Evolutionary conservation across 1,140 invertebrate species (phyloP).

Genomic region (Listronotus bonariensis): DNA sequence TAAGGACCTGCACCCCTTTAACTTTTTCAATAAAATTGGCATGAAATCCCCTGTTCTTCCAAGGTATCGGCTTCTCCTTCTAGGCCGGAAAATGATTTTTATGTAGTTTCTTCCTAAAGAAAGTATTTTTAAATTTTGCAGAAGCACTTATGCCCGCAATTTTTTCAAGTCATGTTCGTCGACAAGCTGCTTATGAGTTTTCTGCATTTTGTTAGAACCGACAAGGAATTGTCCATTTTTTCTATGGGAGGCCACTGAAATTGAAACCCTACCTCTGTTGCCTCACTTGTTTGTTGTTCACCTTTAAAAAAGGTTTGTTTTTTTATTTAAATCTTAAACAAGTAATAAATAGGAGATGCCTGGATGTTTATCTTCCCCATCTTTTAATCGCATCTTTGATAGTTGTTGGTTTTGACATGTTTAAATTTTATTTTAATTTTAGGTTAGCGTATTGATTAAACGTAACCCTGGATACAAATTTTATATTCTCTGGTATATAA

Average conservation of each 20-base stretch:
- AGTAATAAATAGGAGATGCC: too few relatives aligned
- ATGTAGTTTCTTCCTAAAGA: constrained; percentile 89
- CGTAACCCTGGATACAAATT: constrained; percentile 10
- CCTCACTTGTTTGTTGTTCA: constrained; percentile 64
- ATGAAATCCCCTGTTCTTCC: constrained; percentile 93
- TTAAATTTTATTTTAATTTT: constrained; percentile 12
- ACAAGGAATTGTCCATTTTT: constrained; percentile 77
- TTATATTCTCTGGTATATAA: too few relatives aligned
- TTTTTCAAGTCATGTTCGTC: constrained; percentile 92
- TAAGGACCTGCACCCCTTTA: constrained; percentile 82
- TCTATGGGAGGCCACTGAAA: constrained; percentile 83
- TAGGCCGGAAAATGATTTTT: constrained; percentile 83
- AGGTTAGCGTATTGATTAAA: constrained; percentile 24
- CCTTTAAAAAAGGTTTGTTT: constrained; percentile 53
- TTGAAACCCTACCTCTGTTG: constrained; percentile 75
- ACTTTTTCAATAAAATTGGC: constrained; percentile 93
- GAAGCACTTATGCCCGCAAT: constrained; percentile 73
- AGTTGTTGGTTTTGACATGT: constrained; percentile 70
- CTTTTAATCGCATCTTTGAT: constrained; percentile 79
- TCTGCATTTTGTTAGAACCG: constrained; percentile 68
- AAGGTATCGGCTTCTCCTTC: constrained; percentile 84
- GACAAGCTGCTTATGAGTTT: constrained; percentile 88
- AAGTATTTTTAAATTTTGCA: constrained; percentile 84
- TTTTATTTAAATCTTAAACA: too few relatives aligned
- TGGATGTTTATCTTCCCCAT: constrained; percentile 81